Evolutionary conservation across 1,140 invertebrate species (phyloP), one percentile per base, ranked within the genome.

Genomic region (Drosophila prosaltans): DNA sequence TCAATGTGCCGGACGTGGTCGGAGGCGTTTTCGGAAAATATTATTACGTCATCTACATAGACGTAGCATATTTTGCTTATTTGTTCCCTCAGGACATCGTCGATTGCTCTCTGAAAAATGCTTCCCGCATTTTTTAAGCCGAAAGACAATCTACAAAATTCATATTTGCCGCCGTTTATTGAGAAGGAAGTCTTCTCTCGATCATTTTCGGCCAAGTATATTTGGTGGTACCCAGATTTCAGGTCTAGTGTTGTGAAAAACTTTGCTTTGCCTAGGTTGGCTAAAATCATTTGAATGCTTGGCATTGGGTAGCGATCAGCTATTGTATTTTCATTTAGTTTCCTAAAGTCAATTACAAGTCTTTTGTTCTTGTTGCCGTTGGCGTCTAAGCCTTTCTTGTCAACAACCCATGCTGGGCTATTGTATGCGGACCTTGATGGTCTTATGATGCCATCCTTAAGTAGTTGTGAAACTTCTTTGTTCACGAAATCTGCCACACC

Each of bases 221-320:
- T 65, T 16, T 39, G 45, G 30, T 65, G 16, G 16, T 16, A 16
- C 16, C 16, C 16, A 0, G 62, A 65, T 16, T 59, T 65, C 32
- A 39, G 10, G 10, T 57, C 26, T 8, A 68, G 45, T 0, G 45
- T 60, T 10, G 32, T 55, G 21, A 68, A 65, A 21, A 40, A 26
- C 48, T 39, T 55, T 10, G 48, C 63, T 41, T 65, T 41, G 24
- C n/a, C 65, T 21, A 67, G 65, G 30, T 60, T 59, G 26, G 30
- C 57, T 41, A 65, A 32, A 40, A 64, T 59, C 28, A 65, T 40
- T 5, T 10, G 9, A 30, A 70, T 68, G 39, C 57, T 51, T 9
- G 65, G 41, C 48, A 55, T 65, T 10, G 61, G 24, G 32, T 65
- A 60, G 43, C 30, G 60, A 48, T 65, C 57, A 8, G 43, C 6